These are phyloP conservation scores for Apus apus DNA, from an alignment of 2,113 vertebrate species.

Conservation along the genomic window DNA sequence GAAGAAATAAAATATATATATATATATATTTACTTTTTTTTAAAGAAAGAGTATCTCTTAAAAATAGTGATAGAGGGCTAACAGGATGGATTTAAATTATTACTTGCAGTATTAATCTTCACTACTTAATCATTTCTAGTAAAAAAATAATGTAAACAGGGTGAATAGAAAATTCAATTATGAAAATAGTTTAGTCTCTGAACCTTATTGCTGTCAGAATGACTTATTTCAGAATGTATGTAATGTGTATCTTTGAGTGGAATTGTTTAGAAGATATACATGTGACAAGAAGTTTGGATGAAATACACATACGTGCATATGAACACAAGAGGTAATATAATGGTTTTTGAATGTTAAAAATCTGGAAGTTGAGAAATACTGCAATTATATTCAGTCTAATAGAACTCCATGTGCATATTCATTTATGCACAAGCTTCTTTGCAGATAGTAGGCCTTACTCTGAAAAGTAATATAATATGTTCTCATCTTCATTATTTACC, in stretches of 20 bases:
- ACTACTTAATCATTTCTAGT: not conserved
- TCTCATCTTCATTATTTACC: not conserved
- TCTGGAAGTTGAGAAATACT: not conserved
- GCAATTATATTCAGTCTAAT: not conserved
- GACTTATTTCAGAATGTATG: not conserved
- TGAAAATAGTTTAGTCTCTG: not conserved
- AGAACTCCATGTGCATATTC: not conserved
- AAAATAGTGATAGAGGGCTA: not conserved
- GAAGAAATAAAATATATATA: not conserved
- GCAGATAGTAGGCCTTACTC: not conserved
- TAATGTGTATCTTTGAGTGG: not conserved
- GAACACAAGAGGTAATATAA: not conserved
- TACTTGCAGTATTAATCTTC: not conserved
- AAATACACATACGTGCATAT: not conserved
- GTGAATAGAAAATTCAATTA: not conserved
- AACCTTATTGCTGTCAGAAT: not conserved
- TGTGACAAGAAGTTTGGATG: not conserved
- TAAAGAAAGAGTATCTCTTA: fast-evolving
- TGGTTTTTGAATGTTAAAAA: not conserved
- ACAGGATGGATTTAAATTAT: not conserved
- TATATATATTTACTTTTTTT: too few species aligned
- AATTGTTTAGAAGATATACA: not conserved
- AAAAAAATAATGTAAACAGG: not conserved
- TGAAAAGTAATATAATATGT: not conserved
- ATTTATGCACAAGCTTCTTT: not conserved